Conservation (phyloP, 2,797 vertebrate genomes). For the Paramormyrops hopkinsi region DNA sequence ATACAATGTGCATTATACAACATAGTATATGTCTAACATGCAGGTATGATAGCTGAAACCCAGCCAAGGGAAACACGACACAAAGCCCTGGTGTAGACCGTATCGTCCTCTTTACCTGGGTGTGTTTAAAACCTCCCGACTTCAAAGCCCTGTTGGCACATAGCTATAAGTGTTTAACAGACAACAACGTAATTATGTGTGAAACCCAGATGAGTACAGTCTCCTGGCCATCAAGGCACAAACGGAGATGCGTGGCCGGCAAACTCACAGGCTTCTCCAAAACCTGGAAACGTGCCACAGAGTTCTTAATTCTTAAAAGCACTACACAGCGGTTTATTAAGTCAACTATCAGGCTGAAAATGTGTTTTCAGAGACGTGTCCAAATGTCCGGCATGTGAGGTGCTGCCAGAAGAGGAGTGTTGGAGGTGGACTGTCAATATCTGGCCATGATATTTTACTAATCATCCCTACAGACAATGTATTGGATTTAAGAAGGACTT, state of each 20-base stretch:
- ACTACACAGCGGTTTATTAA: too few relatives aligned
- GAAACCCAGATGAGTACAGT: conserved; percentile 26
- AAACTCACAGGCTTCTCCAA: neutral
- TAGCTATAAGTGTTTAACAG: conserved; percentile 24
- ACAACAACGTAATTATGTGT: conserved; percentile 31
- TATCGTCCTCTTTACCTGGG: neutral
- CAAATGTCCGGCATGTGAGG: neutral
- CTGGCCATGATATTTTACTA: neutral
- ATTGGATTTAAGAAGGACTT: neutral
- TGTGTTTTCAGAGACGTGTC: neutral
- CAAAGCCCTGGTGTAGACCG: neutral
- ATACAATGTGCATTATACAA: too few relatives aligned
- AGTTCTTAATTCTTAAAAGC: neutral
- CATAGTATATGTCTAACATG: neutral
- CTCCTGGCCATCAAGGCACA: conserved; percentile 31
- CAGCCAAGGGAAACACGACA: neutral
- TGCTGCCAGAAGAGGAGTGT: neutral
- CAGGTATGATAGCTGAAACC: conserved; percentile 4
- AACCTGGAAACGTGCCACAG: neutral
- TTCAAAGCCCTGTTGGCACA: conserved; percentile 25
- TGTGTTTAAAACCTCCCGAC: conserved; percentile 19
- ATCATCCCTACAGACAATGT: neutral
- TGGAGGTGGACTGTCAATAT: neutral
- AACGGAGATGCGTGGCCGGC: neutral
- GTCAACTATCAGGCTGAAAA: neutral